Percentiles rank a stretch among this genome's conserved stretches.
These are phyloP conservation scores for Pangasius larnaudii DNA, from an alignment of 2,797 vertebrate genomes.

Conservation along the genomic window DNA sequence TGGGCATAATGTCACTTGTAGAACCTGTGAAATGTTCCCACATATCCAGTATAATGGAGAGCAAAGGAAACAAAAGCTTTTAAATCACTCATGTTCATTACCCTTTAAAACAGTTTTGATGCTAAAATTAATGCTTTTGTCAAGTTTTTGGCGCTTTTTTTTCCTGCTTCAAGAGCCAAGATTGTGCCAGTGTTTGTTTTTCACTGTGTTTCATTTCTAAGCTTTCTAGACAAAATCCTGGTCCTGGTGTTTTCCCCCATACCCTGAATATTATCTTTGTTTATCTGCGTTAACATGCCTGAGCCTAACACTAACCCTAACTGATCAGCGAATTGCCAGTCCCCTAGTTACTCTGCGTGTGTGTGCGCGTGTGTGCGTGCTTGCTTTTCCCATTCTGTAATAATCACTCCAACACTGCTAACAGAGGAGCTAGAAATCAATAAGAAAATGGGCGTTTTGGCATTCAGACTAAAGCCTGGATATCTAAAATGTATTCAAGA, in stretches of 20 bases:
- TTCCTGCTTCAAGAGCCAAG: not conserved
- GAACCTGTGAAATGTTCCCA: not conserved
- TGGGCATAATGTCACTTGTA: not conserved
- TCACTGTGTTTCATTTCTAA: not conserved
- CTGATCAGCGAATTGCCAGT: not conserved
- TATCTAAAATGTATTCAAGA: not conserved
- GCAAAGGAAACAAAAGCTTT: not conserved
- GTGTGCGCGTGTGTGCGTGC: no score
- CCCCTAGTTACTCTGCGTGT: not conserved
- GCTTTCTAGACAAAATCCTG: not conserved
- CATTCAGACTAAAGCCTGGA: not conserved
- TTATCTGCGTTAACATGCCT: not conserved
- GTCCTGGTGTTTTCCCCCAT: not conserved
- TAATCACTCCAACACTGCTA: not conserved
- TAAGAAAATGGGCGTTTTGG: not conserved
- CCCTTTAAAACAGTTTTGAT: no score
- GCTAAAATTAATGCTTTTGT: not conserved
- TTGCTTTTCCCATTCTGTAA: not conserved
- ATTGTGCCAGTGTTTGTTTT: not conserved
- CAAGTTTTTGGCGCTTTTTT: not conserved
- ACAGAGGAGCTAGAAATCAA: not conserved
- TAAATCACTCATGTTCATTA: no score
- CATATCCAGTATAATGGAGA: not conserved
- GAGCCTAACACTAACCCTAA: not conserved
- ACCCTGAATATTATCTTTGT: not conserved